Conservation (phyloP, 2,888 invertebrate genomes). For the Dioctria linearis region DNA sequence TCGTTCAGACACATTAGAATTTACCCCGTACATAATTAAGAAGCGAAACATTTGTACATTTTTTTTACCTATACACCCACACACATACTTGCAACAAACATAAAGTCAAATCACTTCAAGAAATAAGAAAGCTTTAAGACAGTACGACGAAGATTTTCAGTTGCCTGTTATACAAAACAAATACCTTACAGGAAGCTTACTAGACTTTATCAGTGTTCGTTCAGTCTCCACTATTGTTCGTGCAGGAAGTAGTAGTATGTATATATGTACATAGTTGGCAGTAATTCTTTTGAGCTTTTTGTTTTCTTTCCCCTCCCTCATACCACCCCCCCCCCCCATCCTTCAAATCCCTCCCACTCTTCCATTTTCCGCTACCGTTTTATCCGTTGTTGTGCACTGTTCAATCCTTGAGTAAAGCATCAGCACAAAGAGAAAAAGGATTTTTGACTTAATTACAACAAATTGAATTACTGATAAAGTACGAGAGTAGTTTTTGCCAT, state of each 20-base stretch:
- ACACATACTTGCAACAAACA: neutral
- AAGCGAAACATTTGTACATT: too few species aligned
- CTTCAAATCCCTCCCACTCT: neutral
- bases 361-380: neutral
- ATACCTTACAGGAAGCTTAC: constrained; percentile 42
- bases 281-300: constrained; percentile 33
- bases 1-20: too few species aligned
- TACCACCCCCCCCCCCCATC: neutral
- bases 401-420: neutral
- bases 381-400: neutral
- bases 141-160: constrained; percentile 1
- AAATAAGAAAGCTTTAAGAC: constrained; percentile 22
- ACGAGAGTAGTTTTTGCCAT: constrained; percentile 46
- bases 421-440: constrained; percentile 39
- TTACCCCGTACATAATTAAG: too few species aligned
- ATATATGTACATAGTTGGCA: neutral
- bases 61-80: too few species aligned
- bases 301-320: constrained; percentile 11
- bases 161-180: constrained; percentile 21
- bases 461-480: constrained; percentile 49
- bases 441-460: constrained; percentile 50
- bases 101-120: constrained; percentile 6
- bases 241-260: neutral
- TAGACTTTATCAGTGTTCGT: constrained; percentile 24
- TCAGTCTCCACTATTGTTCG: neutral